Percentiles rank a stretch among this genome's conserved stretches.
Conservation (phyloP, 2,797 vertebrate genomes). For the Ptychobarbus kaznakovi region DNA sequence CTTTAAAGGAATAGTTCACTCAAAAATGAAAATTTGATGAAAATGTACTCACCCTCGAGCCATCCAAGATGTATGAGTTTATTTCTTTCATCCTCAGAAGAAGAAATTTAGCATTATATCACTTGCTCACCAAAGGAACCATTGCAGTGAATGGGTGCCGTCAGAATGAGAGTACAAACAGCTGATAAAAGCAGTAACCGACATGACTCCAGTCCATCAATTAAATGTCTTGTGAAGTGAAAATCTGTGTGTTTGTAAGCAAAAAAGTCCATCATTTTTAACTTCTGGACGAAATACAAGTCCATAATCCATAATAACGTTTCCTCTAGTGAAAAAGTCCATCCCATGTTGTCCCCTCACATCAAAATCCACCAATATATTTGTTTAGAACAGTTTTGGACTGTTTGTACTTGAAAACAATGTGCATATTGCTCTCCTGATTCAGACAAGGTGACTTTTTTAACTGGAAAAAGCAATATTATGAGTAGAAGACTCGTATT, state of each 20-base stretch:
- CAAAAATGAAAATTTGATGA: not conserved
- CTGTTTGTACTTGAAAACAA: not conserved
- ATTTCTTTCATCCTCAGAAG: not conserved
- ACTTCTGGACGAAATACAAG: not conserved
- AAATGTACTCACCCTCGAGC: not conserved
- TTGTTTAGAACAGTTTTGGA: not conserved
- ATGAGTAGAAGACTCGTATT: not conserved
- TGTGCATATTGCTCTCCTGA: not conserved
- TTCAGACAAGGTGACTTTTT: not conserved
- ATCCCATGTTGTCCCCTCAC: not conserved
- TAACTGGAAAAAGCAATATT: not conserved
- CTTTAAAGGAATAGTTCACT: not conserved
- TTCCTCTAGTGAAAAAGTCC: not conserved
- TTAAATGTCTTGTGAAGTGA: not conserved
- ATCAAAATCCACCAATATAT: not conserved
- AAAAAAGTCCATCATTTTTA: not conserved
- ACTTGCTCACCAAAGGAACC: not conserved
- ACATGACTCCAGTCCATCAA: not conserved
- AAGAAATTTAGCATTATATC: not conserved
- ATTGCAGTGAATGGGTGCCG: not conserved
- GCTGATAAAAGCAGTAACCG: not conserved
- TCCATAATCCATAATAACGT: not conserved
- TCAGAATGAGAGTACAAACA: not conserved
- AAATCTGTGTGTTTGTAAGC: not conserved
- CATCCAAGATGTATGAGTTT: not conserved